Evolutionary conservation across 2,797 vertebrate species (phyloP).

Genomic region (Rhodeus uyekii): DNA sequence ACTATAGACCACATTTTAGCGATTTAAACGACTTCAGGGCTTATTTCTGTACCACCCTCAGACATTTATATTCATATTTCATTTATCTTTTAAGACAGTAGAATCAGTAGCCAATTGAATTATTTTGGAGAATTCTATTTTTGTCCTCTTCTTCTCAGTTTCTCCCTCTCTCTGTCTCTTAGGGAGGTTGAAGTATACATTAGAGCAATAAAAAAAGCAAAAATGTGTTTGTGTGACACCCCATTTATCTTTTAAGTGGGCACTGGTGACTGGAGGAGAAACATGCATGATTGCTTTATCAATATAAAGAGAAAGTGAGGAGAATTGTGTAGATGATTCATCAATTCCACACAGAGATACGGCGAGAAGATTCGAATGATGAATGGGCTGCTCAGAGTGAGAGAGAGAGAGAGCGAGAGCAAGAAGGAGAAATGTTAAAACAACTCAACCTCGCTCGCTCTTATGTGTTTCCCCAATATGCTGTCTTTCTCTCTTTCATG

Average conservation of each 20-base stretch:
- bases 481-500: constrained; percentile 9
- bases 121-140: constrained; percentile 1
- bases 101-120: not conserved
- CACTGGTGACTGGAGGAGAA: constrained; percentile 62
- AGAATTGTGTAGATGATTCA: constrained; percentile 69
- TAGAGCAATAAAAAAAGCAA: constrained; percentile 33
- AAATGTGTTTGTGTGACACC: constrained; percentile 59
- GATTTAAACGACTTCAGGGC: not conserved
- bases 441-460: constrained; percentile 4
- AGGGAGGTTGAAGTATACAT: constrained; percentile 23
- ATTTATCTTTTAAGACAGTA: not conserved
- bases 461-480: constrained; percentile 4
- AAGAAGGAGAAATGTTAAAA: constrained; percentile 32
- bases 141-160: not conserved
- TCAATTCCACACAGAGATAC: constrained; percentile 63
- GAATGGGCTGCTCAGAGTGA: constrained; percentile 61
- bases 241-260: constrained; percentile 65
- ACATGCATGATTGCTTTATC: constrained; percentile 74
- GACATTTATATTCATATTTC: not conserved
- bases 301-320: constrained; percentile 71
- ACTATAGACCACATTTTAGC: not conserved
- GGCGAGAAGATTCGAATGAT: constrained; percentile 62
- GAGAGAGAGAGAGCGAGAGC: not conserved
- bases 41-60: not conserved
- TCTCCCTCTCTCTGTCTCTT: not conserved